Evolutionary conservation across 1,140 invertebrate species (phyloP).

Genomic region (Eriocheir sinensis): DNA sequence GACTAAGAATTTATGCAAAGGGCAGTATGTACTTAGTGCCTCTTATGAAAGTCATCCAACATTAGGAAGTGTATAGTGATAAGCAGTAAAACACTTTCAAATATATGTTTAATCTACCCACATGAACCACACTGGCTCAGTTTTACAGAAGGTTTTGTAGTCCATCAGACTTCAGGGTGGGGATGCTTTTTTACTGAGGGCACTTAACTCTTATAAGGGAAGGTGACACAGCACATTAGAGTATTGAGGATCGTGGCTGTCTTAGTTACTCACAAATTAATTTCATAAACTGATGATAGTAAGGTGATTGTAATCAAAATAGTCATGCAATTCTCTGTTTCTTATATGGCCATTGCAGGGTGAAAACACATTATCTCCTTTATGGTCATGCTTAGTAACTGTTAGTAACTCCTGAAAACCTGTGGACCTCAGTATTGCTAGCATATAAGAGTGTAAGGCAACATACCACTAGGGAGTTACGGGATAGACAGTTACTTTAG

Average conservation of each 20-base stretch:
- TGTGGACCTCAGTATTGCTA: conserved; percentile 23
- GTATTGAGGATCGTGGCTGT: neutral
- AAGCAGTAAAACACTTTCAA: too few species aligned
- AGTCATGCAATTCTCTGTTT: neutral
- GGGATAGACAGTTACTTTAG: conserved; percentile 3
- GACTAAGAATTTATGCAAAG: too few species aligned
- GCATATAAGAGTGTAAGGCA: conserved; percentile 10
- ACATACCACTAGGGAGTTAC: neutral
- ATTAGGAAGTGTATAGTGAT: too few species aligned
- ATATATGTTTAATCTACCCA: too few species aligned
- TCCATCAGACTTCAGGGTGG: too few species aligned
- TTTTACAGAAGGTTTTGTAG: too few species aligned
- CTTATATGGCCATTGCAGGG: neutral
- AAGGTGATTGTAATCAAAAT: conserved; percentile 18
- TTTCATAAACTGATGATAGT: neutral
- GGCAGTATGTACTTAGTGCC: too few species aligned
- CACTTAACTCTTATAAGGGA: neutral
- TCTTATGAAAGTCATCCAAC: too few species aligned
- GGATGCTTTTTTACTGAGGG: too few species aligned
- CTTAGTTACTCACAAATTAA: conserved; percentile 1
- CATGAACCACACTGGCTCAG: too few species aligned
- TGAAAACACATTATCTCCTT: neutral
- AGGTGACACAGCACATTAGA: conserved; percentile 6
- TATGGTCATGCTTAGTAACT: conserved; percentile 11
- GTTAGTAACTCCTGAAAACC: neutral